A percentile compares a stretch with the other conserved stretches of the same genome.
phyloP scores from a whole-genome alignment of 2,113 vertebrate genomes.

The Rattus norvegicus region GRCr8 NC_086039.1:121906501-121907000 shows the following conservation, averaged over 20 bases:
- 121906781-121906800: slow-evolving; percentile 42
- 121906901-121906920: background rate
- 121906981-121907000: slow-evolving; percentile 72
- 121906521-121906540: slow-evolving; percentile 15
- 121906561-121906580: slow-evolving; percentile 52
- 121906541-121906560: slow-evolving; percentile 27
- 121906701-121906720: background rate
- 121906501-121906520: slow-evolving; percentile 57
- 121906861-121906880: slow-evolving; percentile 37
- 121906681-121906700: background rate
- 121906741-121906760: slow-evolving; percentile 46
- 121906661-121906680: background rate
- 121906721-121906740: background rate
- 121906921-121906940: slow-evolving; percentile 7
- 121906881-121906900: slow-evolving; percentile 74
- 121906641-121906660: slow-evolving; percentile 5
- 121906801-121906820: slow-evolving; percentile 43
- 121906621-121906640: slow-evolving; percentile 28
- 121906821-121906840: slow-evolving; percentile 73
- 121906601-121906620: slow-evolving; percentile 50
- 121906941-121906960: slow-evolving; percentile 60
- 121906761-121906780: background rate
- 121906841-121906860: slow-evolving; percentile 63
- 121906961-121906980: slow-evolving; percentile 62
- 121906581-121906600: slow-evolving; percentile 45